Base-by-base conservation (phyloP, 1,140 invertebrate species). In the Anastatus disparis region DNA sequence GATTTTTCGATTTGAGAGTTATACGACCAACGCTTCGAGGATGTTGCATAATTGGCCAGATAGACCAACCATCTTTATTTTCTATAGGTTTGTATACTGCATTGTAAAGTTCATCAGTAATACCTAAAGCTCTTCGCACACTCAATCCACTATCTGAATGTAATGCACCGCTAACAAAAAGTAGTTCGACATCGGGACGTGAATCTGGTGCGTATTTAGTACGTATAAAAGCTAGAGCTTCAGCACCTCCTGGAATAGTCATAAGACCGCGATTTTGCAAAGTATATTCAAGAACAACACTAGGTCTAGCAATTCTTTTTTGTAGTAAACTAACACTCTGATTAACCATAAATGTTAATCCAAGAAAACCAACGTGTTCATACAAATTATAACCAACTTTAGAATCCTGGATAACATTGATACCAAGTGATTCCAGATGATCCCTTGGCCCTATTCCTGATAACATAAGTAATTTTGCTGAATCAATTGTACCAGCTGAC, bases 1-100 rank as follows among this genome's bases (percentile, higher is more conserved):
- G 95, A 85, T 97, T 89, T 10, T 86, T 90, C 7, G 89, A 89
- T 68, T 82, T 85, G 1, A 96, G 81, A 72, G 85, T 87, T 2
- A 96, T 70, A 20, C 87, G 87, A 2, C 94, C 94, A 62, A 88
- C 85, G 0, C 92, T 93, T 79, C 91, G 89, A 0, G 95, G 94
- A 79, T 92, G 87, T 27, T 94, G 86, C 0, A 94, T 79, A 83
- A 94, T 92, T 0, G 92, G 90, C 74, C 92, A 82, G 4, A 93
- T 84, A 0, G 89, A 88, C 78, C 89, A 93, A 9, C 87, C 88
- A 73, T 92, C 89, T n/a, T 82, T 80, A 44, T 85, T 81, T 67
- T 90, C 87, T 15, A 92, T 84, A 2, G 88, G 87, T 38, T 81
- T 82, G 76, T 86, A 91, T 44, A 90, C 81, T 0, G 82, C 78